Evolutionary conservation across 2,797 vertebrate genomes (phyloP).

Genomic region (Phyllotis vaccarum): DNA sequence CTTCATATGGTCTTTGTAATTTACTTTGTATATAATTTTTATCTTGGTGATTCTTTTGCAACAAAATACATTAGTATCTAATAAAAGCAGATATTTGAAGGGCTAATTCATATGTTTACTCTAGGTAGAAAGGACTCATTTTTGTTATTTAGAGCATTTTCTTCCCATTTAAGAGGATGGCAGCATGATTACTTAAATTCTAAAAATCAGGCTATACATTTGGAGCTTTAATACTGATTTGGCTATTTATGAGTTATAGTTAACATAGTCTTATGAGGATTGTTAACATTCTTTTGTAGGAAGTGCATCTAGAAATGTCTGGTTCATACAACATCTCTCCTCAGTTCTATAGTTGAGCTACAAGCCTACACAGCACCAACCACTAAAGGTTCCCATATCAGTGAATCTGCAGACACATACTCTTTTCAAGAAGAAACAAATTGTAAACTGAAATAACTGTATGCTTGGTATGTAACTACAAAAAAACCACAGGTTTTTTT

Average conservation of each 20-base stretch:
- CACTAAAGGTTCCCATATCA: constrained; percentile 10
- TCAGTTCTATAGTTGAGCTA: not conserved
- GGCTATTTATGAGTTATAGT: not conserved
- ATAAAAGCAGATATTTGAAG: not conserved
- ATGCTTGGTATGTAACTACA: not conserved
- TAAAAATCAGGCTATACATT: not conserved
- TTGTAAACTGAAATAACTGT: not conserved
- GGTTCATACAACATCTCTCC: not conserved
- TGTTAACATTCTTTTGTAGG: not conserved
- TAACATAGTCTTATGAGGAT: not conserved
- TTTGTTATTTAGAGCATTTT: not conserved
- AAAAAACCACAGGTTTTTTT: constrained; percentile 45
- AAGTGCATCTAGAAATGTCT: not conserved
- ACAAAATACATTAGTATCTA: not conserved
- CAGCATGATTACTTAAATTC: not conserved
- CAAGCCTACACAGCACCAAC: not conserved
- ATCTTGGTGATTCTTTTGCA: not conserved
- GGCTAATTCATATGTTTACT: not conserved
- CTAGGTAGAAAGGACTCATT: not conserved
- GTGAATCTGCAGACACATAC: not conserved
- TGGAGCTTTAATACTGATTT: not conserved
- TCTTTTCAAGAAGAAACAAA: not conserved
- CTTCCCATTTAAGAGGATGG: not conserved
- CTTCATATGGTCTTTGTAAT: not conserved
- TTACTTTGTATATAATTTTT: constrained; percentile 13